Percentiles rank a stretch among this genome's conserved stretches.
Evolutionary conservation across 2,797 vertebrate species (phyloP).

Genomic region (Dallia pectoralis): DNA sequence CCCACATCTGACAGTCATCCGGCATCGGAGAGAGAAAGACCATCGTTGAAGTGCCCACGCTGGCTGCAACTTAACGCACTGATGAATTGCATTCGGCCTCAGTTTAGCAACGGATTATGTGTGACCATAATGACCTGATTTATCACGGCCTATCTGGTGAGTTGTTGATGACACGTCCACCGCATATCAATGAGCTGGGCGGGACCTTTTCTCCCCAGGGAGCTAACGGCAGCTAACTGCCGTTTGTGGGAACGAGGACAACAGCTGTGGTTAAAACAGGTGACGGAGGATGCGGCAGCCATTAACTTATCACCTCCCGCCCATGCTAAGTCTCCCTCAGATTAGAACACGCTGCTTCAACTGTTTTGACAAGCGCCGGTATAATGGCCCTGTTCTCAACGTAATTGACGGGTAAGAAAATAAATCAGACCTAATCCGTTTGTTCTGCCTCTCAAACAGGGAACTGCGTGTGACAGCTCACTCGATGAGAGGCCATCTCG

Average conservation of each 20-base stretch:
- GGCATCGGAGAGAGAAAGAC: not conserved
- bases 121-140: not conserved
- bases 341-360: not conserved
- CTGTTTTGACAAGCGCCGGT: not conserved
- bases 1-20: too few species aligned
- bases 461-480: constrained; percentile 9
- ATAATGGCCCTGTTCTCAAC: not conserved
- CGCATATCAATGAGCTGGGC: too few species aligned
- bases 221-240: too few species aligned
- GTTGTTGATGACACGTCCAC: not conserved
- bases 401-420: constrained; percentile 11
- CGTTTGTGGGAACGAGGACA: too few species aligned
- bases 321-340: not conserved
- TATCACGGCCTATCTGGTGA: not conserved
- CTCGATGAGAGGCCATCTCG: not conserved
- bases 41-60: not conserved
- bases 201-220: too few species aligned
- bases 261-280: not conserved
- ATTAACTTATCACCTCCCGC: not conserved
- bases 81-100: not conserved
- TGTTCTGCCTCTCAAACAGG: not conserved
- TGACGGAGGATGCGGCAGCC: not conserved
- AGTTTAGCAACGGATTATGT: not conserved
- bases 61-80: not conserved
- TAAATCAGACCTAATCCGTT: not conserved